Base-by-base conservation (phyloP, 2,113 vertebrate species). In the Pangasianodon hypophthalmus region DNA sequence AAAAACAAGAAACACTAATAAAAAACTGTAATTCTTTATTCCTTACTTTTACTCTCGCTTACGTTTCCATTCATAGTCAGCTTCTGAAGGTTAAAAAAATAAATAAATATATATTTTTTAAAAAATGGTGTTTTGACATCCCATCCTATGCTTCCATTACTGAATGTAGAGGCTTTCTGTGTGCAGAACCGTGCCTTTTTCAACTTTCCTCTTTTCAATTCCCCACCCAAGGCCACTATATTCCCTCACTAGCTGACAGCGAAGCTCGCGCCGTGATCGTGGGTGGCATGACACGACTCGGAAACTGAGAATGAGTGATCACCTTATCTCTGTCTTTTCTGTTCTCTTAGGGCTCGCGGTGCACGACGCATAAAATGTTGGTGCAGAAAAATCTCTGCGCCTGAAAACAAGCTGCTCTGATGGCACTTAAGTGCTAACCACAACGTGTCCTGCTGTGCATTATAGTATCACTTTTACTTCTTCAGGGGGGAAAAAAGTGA, bases 391-490 rank as follows among this genome's bases (percentile, higher is more conserved):
- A 88, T 91, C 86, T 52, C 48, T 26, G 11, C 9, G 32, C 21
- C 81, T 41, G 19, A 60, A 41, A 50, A 85, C 73, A 41, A 52
- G 81, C 84, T 48, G 85, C 62, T 86, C 71, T 88, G 77, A 88
- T 88, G 85, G 52, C 91, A 90, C 89, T 92, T 87, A 77, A 85
- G 75, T 54, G n/a, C 81, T 88, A 88, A 91, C 90, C 89, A 77
- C 91, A 37, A 58, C 87, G 52, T 88, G 89, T 60, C 82, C 77
- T 91, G 92, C n/a, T 90, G 92, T 92, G 87, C 91, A 91, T 92
- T 93, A 92, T 90, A 32, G 89, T 93, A 93, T 93, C 92, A 83
- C 56, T 90, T 91, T 89, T 87, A 91, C 90, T 75, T 75, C 48
- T 86, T 88, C 80, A 41, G 4, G 54, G 54, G 9, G 56, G 46